Conservation (phyloP, 2,797 vertebrate genomes). For the Rhabdophis nuchalis region DNA sequence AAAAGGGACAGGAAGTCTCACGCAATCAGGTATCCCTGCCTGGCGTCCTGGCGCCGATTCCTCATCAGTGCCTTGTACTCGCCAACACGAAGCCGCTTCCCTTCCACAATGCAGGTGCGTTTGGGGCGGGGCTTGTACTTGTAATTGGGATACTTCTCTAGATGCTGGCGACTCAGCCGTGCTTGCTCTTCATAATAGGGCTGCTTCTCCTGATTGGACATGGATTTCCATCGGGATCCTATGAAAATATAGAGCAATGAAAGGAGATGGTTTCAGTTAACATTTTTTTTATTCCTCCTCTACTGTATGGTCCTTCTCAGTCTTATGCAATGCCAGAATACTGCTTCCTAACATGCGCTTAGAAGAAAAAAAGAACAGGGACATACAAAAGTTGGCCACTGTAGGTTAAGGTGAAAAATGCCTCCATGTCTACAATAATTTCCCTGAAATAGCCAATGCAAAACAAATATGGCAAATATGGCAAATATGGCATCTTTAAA, state of each 20-base stretch:
- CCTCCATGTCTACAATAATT: background rate
- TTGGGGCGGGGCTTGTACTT: slow-evolving; percentile 97
- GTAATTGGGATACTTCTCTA: slow-evolving; percentile 97
- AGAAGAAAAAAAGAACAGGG: background rate
- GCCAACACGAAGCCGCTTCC: slow-evolving; percentile 88
- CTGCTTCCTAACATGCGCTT: background rate
- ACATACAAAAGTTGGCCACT: background rate
- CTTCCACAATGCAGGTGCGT: slow-evolving; percentile 97
- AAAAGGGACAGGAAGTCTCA: slow-evolving; percentile 47
- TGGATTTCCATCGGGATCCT: slow-evolving; percentile 96
- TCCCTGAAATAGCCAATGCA: background rate
- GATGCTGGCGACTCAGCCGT: slow-evolving; percentile 90
- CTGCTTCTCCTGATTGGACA: slow-evolving; percentile 98
- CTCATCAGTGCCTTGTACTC: slow-evolving; percentile 99
- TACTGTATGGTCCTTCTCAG: background rate
- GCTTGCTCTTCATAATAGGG: slow-evolving; percentile 98
- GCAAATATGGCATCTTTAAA: background rate
- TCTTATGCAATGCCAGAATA: background rate
- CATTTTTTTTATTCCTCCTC: background rate
- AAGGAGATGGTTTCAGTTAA: fast-evolving
- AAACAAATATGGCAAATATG: background rate
- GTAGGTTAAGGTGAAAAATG: background rate
- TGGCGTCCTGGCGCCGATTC: slow-evolving; percentile 88
- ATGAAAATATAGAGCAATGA: fast-evolving
- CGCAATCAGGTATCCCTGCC: slow-evolving; percentile 75